phyloP scores from a whole-genome alignment of 2,888 invertebrate species.

The Lasioglossum lativentre region DNA sequence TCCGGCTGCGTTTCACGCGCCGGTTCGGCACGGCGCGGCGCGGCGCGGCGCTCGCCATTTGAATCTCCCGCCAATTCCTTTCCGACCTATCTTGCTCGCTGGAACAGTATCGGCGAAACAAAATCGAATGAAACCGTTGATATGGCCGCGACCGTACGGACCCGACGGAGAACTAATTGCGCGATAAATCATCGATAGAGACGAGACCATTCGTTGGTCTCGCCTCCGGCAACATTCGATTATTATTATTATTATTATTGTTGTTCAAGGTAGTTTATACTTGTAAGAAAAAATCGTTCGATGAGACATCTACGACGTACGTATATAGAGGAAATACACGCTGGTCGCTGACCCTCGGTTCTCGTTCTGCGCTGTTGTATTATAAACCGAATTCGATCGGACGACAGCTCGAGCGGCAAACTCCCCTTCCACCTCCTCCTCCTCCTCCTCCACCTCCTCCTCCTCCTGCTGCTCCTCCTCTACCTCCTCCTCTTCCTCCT shows the following conservation, averaged over 20 bases:
- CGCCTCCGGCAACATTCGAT: not conserved
- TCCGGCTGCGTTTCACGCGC: not conserved
- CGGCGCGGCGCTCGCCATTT: not conserved
- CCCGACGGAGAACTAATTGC: not conserved
- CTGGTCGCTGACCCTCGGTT: constrained; percentile 83
- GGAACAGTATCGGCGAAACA: not conserved
- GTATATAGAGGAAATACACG: constrained; percentile 65
- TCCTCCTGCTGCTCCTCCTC: constrained; percentile 32
- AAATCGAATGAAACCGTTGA: not conserved
- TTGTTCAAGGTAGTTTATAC: not conserved
- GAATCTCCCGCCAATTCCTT: constrained; percentile 7
- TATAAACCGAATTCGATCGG: constrained; percentile 84
- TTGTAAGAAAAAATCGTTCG: not conserved
- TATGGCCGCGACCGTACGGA: not conserved
- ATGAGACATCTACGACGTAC: constrained; percentile 33
- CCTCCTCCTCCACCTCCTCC: constrained; percentile 31
- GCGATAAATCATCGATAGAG: not conserved
- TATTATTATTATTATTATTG: not conserved
- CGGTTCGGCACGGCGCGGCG: too few species aligned
- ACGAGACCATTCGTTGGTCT: not conserved
- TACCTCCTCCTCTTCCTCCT: constrained; percentile 36
- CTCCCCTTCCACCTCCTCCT: constrained; percentile 44
- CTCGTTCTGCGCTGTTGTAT: constrained; percentile 79
- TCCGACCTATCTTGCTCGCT: not conserved
- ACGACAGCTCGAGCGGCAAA: constrained; percentile 64